A percentile compares a stretch with the other conserved stretches of the same genome.
These are phyloP conservation scores for Tenebrosternarchus preto DNA, from an alignment of 2,113 vertebrate genomes.

Conservation along the genomic window DNA sequence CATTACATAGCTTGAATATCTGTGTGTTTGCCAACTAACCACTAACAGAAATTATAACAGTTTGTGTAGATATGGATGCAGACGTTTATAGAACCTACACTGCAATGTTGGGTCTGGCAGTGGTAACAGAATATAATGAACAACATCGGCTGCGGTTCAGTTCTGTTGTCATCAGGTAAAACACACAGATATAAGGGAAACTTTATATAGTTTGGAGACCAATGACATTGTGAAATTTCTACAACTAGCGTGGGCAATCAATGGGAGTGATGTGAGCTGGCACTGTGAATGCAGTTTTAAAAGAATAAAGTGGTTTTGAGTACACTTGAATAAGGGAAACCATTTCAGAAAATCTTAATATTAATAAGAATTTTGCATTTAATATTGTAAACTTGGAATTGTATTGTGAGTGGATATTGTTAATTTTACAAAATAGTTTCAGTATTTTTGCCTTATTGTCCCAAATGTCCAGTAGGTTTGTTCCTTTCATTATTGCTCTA, in stretches of 20 bases:
- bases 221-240: slow-evolving; percentile 1
- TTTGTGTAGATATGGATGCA: neutral
- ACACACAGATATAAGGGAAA: neutral
- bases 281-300: slow-evolving; percentile 3
- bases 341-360: slow-evolving; percentile 12
- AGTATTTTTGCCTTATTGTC: slow-evolving; percentile 59
- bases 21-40: neutral
- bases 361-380: slow-evolving; percentile 20
- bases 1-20: neutral
- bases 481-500: slow-evolving; percentile 58
- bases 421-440: slow-evolving; percentile 18
- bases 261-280: neutral
- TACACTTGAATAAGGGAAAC: slow-evolving; percentile 12
- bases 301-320: neutral
- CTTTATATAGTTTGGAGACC: neutral
- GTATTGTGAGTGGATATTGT: slow-evolving; percentile 52
- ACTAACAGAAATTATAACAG: slow-evolving; percentile 9
- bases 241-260: neutral
- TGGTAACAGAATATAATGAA: neutral
- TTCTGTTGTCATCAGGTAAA: slow-evolving; percentile 15
- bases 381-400: slow-evolving; percentile 45
- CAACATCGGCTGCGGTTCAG: neutral
- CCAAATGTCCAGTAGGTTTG: slow-evolving; percentile 61
- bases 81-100: neutral
- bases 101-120: neutral